Evolutionary conservation across 2,888 invertebrate species (phyloP).

Genomic region (Xanthorhoe spadicearia): DNA sequence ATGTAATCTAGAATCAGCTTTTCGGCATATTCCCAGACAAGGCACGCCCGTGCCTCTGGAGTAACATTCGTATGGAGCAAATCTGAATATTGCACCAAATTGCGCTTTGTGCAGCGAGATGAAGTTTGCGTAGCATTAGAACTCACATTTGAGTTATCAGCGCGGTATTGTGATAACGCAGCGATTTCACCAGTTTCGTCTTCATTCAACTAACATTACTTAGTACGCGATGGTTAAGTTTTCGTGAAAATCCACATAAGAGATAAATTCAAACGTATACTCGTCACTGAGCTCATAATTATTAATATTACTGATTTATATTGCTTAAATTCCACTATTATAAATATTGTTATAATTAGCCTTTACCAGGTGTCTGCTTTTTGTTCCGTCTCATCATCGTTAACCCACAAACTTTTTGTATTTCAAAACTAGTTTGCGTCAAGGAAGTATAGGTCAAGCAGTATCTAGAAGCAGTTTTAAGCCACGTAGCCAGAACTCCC

Average conservation of each 20-base stretch:
- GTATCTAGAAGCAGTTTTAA: conserved; percentile 44
- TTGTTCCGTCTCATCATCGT: conserved; percentile 29
- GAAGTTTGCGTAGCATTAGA: conserved; percentile 36
- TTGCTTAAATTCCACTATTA: background rate
- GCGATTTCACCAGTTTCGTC: conserved; percentile 11
- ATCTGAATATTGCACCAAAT: conserved; percentile 48
- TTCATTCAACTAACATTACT: background rate
- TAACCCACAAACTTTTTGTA: conserved; percentile 36
- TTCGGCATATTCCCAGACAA: conserved; percentile 36
- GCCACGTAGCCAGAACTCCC: conserved; percentile 57
- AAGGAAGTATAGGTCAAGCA: conserved; percentile 46
- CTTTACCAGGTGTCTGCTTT: conserved; percentile 5
- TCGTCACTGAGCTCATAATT: no score
- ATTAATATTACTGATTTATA: background rate
- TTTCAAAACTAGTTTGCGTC: conserved; percentile 36
- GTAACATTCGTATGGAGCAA: conserved; percentile 42
- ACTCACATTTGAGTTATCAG: conserved; percentile 30
- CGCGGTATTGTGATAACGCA: conserved; percentile 13
- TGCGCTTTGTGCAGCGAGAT: conserved; percentile 40
- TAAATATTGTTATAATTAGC: conserved; percentile 2
- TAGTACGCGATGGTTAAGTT: background rate
- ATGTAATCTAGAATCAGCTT: conserved; percentile 36
- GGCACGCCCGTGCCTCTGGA: conserved; percentile 34
- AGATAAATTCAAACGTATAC: no score
- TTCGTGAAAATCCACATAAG: no score